These are phyloP conservation scores for Petrophora chlorosata DNA, from an alignment of 2,888 invertebrate species.

Conservation along the genomic window DNA sequence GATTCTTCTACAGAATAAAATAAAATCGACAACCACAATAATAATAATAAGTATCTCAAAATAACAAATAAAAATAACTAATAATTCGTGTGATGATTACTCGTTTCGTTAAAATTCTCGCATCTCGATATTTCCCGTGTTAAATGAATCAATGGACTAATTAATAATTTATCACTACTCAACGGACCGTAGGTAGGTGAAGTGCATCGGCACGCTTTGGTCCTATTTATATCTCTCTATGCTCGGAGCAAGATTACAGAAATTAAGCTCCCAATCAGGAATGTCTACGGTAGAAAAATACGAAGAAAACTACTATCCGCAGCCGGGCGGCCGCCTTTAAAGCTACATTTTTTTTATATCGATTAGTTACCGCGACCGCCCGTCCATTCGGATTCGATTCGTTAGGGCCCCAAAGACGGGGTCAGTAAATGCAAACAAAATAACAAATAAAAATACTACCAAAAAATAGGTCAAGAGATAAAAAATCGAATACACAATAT, in stretches of 20 bases:
- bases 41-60: slow-evolving; percentile 38
- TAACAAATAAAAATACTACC: slow-evolving; percentile 49
- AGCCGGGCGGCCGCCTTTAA: slow-evolving; percentile 31
- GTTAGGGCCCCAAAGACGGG: slow-evolving; percentile 25
- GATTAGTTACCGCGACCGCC: slow-evolving; percentile 30
- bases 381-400: slow-evolving; percentile 27
- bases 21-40: slow-evolving; percentile 30
- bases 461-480: slow-evolving; percentile 65
- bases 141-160: slow-evolving; percentile 2
- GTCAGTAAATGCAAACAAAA: slow-evolving; percentile 70
- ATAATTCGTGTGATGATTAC: slow-evolving; percentile 40
- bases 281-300: slow-evolving; percentile 36
- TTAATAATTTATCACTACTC: slow-evolving; percentile 10
- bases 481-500: slow-evolving; percentile 41
- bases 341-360: slow-evolving; percentile 30
- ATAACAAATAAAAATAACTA: slow-evolving; percentile 31
- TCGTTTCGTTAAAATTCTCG: slow-evolving; percentile 37
- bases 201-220: slow-evolving; percentile 21
- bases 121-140: slow-evolving; percentile 20
- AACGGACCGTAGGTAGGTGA: slow-evolving; percentile 11
- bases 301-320: slow-evolving; percentile 18
- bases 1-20: slow-evolving; percentile 35
- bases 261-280: slow-evolving; percentile 33
- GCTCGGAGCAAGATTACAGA: slow-evolving; percentile 21
- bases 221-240: slow-evolving; percentile 21